A percentile compares a stretch with the other conserved stretches of the same genome.
Evolutionary conservation across 1,140 invertebrate genomes (phyloP).

Genomic region (Sycophaga agraensis): DNA sequence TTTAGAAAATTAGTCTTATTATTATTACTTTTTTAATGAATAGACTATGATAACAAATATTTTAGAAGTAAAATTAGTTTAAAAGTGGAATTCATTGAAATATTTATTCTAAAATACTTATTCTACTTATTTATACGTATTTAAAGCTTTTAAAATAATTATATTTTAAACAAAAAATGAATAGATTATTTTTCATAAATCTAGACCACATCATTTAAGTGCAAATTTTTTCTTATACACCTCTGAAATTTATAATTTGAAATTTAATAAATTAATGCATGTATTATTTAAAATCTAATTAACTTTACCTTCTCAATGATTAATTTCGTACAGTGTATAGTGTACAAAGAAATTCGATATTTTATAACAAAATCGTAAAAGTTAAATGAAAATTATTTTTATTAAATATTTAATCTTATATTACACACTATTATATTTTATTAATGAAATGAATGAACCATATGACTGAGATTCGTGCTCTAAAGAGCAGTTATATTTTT

Average conservation of each 20-base stretch:
- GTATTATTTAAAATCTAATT: neutral
- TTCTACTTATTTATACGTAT: too few relatives aligned
- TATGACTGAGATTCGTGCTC: conserved; percentile 17
- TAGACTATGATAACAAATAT: too few relatives aligned
- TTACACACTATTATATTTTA: conserved; percentile 21
- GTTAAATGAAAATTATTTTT: conserved; percentile 20
- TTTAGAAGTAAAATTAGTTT: too few relatives aligned
- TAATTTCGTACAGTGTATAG: conserved; percentile 19
- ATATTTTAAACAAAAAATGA: too few relatives aligned
- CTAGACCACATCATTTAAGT: neutral
- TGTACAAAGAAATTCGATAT: conserved; percentile 27
- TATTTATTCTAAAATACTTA: too few relatives aligned
- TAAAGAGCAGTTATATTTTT: conserved; percentile 19
- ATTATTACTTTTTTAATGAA: too few relatives aligned
- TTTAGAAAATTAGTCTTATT: too few relatives aligned
- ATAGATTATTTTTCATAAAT: neutral
- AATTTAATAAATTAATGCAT: too few relatives aligned
- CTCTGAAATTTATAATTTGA: too few relatives aligned
- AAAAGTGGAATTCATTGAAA: too few relatives aligned
- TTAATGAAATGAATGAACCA: neutral
- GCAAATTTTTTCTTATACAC: too few relatives aligned
- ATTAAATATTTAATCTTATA: conserved; percentile 21
- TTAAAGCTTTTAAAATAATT: too few relatives aligned
- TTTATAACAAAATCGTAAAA: conserved; percentile 23
- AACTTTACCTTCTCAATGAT: conserved; percentile 17